A percentile compares a stretch with the other conserved stretches of the same genome.
These are phyloP conservation scores for Dasyornis broadbenti DNA, from an alignment of 2,113 vertebrate species.

Conservation along the genomic window DNA sequence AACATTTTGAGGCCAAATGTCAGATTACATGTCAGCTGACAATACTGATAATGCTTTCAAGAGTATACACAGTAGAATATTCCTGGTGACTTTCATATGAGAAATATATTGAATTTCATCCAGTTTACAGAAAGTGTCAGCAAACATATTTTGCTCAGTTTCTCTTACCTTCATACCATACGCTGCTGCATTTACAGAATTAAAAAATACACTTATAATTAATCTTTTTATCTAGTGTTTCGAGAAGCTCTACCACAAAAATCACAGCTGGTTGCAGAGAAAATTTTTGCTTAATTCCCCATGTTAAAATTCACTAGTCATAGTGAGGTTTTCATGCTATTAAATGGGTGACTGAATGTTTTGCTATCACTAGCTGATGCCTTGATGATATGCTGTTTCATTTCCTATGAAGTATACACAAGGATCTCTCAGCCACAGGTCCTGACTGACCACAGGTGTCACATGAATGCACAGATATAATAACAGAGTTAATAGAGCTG, in stretches of 20 bases:
- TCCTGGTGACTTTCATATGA: not conserved
- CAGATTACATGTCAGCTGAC: not conserved
- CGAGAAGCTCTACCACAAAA: not conserved
- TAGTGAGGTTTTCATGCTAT: not conserved
- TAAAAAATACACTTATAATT: not conserved
- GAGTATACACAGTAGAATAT: not conserved
- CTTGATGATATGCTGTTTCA: not conserved
- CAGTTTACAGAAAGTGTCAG: not conserved
- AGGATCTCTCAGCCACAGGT: not conserved
- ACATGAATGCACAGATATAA: not conserved
- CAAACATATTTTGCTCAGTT: not conserved
- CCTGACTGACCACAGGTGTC: not conserved
- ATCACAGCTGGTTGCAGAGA: not conserved
- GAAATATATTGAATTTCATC: not conserved
- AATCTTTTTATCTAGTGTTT: not conserved
- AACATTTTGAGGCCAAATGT: not conserved
- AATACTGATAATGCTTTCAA: not conserved
- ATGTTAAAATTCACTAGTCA: not conserved
- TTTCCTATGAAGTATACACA: not conserved
- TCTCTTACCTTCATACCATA: not conserved
- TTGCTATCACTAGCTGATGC: not conserved
- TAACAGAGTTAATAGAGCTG: not conserved
- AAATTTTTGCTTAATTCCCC: not conserved
- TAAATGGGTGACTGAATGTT: constrained; percentile 21
- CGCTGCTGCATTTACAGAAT: not conserved